Percentiles rank a stretch among this genome's conserved stretches.
These are phyloP conservation scores for Gymnosoma rotundatum DNA, from an alignment of 2,888 invertebrate genomes.

Conservation along the genomic window DNA sequence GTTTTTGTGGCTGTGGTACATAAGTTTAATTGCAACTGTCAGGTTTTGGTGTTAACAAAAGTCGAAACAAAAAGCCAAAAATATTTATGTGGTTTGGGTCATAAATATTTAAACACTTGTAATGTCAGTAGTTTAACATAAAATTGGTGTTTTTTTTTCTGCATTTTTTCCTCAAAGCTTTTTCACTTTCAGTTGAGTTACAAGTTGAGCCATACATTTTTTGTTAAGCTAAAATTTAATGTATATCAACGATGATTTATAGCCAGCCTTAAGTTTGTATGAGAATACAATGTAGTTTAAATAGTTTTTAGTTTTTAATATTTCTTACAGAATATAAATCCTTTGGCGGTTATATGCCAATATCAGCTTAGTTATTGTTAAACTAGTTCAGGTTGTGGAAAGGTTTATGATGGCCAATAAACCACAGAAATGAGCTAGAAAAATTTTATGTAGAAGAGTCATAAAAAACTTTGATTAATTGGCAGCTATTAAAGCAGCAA, in stretches of 20 bases:
- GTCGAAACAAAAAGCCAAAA: slow-evolving; percentile 43
- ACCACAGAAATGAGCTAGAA: slow-evolving; percentile 16
- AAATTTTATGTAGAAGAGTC: slow-evolving; percentile 9
- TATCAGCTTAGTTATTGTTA: slow-evolving; percentile 40
- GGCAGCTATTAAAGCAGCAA: neutral
- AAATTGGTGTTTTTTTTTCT: slow-evolving; percentile 30
- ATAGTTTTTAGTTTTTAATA: slow-evolving; percentile 37
- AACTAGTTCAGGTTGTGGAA: slow-evolving; percentile 56
- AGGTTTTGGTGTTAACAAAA: slow-evolving; percentile 67
- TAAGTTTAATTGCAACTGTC: slow-evolving; percentile 69
- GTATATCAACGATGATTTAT: slow-evolving; percentile 59
- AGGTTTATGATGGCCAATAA: slow-evolving; percentile 49
- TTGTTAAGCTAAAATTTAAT: slow-evolving; percentile 43
- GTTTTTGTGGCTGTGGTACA: slow-evolving; percentile 11
- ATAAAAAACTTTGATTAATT: slow-evolving; percentile 28
- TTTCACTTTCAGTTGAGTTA: slow-evolving; percentile 50
- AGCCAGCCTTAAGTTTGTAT: slow-evolving; percentile 23
- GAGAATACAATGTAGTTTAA: slow-evolving; percentile 61
- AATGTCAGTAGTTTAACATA: slow-evolving; percentile 71
- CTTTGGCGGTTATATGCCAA: slow-evolving; percentile 24
- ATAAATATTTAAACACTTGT: slow-evolving; percentile 74
- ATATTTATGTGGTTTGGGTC: slow-evolving; percentile 61
- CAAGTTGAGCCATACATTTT: neutral
- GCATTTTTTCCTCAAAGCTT: slow-evolving; percentile 14
- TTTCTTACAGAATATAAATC: slow-evolving; percentile 30